Conservation (phyloP, 2,797 vertebrate genomes). For the Loris lydekkerianus region DNA sequence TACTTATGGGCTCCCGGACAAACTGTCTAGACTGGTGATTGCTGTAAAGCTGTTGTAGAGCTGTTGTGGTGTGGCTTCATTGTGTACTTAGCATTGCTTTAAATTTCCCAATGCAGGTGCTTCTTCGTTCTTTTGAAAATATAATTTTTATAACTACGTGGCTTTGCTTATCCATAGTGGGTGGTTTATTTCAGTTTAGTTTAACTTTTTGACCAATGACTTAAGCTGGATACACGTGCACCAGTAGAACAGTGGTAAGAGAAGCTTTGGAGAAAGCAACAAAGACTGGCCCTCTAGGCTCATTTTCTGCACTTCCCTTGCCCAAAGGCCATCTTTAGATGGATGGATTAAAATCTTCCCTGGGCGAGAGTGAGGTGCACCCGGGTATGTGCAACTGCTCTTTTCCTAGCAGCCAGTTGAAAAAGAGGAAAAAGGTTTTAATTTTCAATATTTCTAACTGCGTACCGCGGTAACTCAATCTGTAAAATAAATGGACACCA, state of each 20-base stretch:
- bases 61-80: background rate
- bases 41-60: background rate
- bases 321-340: background rate
- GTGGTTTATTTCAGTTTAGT: conserved; percentile 13
- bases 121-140: conserved; percentile 48
- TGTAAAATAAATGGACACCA: conserved; percentile 1
- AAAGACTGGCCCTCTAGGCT: background rate
- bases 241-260: background rate
- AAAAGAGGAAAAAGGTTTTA: background rate
- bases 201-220: conserved; percentile 35
- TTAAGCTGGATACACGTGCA: background rate
- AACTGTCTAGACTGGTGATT: background rate
- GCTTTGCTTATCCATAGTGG: background rate
- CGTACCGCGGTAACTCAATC: background rate
- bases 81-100: conserved; percentile 37
- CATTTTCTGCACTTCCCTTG: background rate
- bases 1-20: background rate
- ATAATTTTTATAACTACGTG: background rate
- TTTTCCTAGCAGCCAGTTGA: background rate
- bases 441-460: background rate
- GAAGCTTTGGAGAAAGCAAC: background rate
- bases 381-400: background rate
- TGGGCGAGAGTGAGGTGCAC: background rate
- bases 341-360: conserved; percentile 38
- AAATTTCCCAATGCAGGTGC: background rate